A percentile compares a stretch with the other conserved stretches of the same genome.
Conservation (phyloP, 2,888 invertebrate species). For the Carcina quercana region DNA sequence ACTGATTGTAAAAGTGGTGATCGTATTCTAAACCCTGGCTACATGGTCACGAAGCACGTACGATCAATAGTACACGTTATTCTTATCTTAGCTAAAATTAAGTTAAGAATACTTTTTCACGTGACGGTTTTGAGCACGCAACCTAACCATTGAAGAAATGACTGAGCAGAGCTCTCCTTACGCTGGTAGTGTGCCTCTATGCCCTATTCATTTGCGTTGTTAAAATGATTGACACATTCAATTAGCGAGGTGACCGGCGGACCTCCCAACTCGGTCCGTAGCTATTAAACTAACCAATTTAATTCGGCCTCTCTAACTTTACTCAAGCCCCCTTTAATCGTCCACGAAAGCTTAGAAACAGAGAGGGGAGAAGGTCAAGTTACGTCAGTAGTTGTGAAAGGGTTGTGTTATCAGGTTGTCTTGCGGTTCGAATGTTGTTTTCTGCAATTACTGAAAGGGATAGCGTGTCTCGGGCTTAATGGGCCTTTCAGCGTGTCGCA, state of each 20-base stretch:
- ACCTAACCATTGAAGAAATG: constrained; percentile 14
- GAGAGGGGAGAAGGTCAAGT: constrained; percentile 20
- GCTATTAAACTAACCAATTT: constrained; percentile 41
- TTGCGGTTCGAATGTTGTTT: constrained; percentile 63
- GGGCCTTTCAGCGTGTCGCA: constrained; percentile 53
- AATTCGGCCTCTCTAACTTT: constrained; percentile 24
- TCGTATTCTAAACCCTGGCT: no score
- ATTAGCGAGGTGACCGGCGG: constrained; percentile 79
- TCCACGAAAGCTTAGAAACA: constrained; percentile 3
- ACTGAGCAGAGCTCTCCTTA: constrained; percentile 29
- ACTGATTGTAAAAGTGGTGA: no score
- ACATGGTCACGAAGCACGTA: no score
- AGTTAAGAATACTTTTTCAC: no score
- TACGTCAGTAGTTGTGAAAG: constrained; percentile 30
- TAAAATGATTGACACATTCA: constrained; percentile 88
- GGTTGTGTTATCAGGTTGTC: constrained; percentile 52
- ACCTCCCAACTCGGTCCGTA: constrained; percentile 69
- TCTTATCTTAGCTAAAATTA: no score
- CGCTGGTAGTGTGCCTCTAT: constrained; percentile 44
- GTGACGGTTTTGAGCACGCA: constrained; percentile 24
- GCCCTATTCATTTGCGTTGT: constrained; percentile 78
- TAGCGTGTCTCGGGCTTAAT: constrained; percentile 63
- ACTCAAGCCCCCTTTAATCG: constrained; percentile 7
- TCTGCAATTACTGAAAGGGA: constrained; percentile 59
- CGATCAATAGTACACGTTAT: no score